These are phyloP conservation scores for Hypothenemus hampei DNA, from an alignment of 1,140 invertebrate genomes.

Conservation along the genomic window DNA sequence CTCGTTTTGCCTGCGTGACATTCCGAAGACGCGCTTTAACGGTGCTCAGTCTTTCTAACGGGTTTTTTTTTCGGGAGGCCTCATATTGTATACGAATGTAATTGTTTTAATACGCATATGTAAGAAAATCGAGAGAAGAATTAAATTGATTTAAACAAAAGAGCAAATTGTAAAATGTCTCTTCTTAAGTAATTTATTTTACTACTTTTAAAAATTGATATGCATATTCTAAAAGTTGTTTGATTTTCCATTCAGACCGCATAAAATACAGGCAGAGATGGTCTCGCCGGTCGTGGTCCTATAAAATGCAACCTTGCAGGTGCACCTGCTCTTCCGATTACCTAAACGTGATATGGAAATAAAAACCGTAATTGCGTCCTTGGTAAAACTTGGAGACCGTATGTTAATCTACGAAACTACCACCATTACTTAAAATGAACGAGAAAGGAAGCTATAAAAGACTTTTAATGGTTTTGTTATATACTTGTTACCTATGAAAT, in stretches of 20 bases:
- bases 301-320: conserved; percentile 22
- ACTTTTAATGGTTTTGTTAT: too few relatives aligned
- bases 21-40: conserved; percentile 21
- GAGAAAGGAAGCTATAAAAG: too few relatives aligned
- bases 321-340: conserved; percentile 22
- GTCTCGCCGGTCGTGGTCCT: conserved; percentile 11
- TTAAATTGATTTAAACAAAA: too few relatives aligned
- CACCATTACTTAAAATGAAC: too few relatives aligned
- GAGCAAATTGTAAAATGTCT: too few relatives aligned
- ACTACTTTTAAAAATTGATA: conserved; percentile 5
- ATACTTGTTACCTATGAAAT: too few relatives aligned
- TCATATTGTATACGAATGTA: too few relatives aligned
- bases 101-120: too few relatives aligned
- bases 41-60: conserved; percentile 17
- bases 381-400: conserved; percentile 11
- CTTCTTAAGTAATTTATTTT: too few relatives aligned
- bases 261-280: conserved; percentile 4
- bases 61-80: conserved; percentile 17
- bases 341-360: conserved; percentile 22
- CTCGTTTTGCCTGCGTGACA: conserved; percentile 22
- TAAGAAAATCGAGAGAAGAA: too few relatives aligned
- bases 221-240: conserved; percentile 3
- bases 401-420: conserved; percentile 6
- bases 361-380: conserved; percentile 20
- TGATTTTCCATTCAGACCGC: conserved; percentile 8